Percentiles rank a stretch among this genome's conserved stretches.
phyloP scores from a whole-genome alignment of 2,797 vertebrate genomes.

The Catharus ustulatus region DNA sequence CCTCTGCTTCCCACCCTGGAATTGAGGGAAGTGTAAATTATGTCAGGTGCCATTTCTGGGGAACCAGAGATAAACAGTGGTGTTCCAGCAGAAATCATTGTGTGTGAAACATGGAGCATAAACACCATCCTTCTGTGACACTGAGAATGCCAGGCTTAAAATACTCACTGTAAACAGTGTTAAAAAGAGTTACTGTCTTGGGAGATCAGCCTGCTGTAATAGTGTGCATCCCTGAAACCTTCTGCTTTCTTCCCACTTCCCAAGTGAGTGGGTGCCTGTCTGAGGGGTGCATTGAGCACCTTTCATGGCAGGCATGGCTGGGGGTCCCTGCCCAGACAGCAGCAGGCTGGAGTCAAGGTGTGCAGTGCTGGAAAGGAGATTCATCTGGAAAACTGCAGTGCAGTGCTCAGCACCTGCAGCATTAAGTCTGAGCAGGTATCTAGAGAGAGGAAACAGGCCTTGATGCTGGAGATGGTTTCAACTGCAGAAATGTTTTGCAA shows the following conservation, averaged over 20 bases:
- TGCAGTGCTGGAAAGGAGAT: not conserved
- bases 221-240: not conserved
- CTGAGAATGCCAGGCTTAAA: not conserved
- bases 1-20: not conserved
- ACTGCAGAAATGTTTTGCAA: not conserved
- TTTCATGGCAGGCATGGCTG: not conserved
- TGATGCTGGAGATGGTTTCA: not conserved
- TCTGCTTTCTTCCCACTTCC: not conserved
- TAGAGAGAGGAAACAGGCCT: not conserved
- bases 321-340: not conserved
- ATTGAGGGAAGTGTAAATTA: not conserved
- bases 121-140: conserved; percentile 42
- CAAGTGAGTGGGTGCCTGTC: not conserved
- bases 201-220: not conserved
- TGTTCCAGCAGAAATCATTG: not conserved
- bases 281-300: not conserved
- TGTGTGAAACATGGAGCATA: not conserved
- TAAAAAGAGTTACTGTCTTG: not conserved
- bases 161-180: not conserved
- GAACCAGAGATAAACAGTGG: conserved; percentile 11
- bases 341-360: not conserved
- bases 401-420: not conserved
- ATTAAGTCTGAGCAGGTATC: not conserved
- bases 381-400: not conserved
- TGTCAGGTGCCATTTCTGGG: not conserved